These are phyloP conservation scores for Serripes groenlandicus DNA, from an alignment of 2,888 invertebrate species.

Conservation along the genomic window DNA sequence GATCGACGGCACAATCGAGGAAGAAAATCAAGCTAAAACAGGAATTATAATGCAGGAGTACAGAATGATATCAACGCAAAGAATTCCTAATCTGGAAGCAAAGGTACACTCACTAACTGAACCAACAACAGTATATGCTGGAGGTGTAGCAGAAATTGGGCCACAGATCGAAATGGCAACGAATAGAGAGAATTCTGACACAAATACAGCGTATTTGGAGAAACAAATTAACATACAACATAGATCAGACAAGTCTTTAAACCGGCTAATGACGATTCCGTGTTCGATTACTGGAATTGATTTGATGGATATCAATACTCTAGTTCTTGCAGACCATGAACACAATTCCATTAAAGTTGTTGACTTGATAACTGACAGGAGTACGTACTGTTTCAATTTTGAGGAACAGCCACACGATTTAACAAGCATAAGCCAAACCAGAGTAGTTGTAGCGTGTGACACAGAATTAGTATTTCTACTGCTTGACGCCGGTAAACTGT, in stretches of 20 bases:
- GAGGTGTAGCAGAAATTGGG: not conserved
- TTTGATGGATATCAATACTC: not conserved
- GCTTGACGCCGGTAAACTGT: not conserved
- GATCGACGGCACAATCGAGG: not conserved
- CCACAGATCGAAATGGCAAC: not conserved
- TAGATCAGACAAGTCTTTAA: not conserved
- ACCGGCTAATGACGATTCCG: no score
- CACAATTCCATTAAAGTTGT: not conserved
- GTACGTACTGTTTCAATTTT: not conserved
- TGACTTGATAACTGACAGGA: not conserved
- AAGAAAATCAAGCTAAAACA: not conserved
- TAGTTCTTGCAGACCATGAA: not conserved
- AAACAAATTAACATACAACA: not conserved
- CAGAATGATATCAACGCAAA: no score
- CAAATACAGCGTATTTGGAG: not conserved
- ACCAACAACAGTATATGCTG: not conserved
- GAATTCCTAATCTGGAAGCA: no score
- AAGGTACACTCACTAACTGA: not conserved
- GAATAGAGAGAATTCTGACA: not conserved
- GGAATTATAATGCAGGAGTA: no score
- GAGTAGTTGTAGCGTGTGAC: not conserved
- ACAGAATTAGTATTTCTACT: not conserved
- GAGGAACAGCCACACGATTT: not conserved
- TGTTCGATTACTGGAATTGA: not conserved
- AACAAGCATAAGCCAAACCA: not conserved